Evolutionary conservation across 1,140 invertebrate species (phyloP).

Genomic region (Drosophila guanche): DNA sequence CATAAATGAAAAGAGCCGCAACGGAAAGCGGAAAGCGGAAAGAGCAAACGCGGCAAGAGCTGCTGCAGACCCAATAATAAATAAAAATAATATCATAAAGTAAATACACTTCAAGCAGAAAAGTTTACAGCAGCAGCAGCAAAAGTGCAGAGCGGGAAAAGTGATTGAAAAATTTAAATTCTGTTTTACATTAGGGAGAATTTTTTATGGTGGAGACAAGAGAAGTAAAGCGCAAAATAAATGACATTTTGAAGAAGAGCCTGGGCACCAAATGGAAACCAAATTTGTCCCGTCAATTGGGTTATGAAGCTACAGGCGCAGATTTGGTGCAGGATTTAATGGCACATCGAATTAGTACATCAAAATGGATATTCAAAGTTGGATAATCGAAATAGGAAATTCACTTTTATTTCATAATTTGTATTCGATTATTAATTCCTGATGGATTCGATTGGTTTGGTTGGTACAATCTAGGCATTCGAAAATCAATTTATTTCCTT

Average conservation of each 20-base stretch:
- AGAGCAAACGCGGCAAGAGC: slow-evolving; percentile 1
- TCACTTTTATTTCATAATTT: not conserved
- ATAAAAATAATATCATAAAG: slow-evolving; percentile 48
- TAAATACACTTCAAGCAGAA: slow-evolving; percentile 45
- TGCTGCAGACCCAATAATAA: slow-evolving; percentile 41
- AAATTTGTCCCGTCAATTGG: not conserved
- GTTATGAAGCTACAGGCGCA: not conserved
- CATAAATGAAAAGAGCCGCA: slow-evolving; percentile 43
- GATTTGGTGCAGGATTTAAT: too few species aligned
- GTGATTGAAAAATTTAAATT: slow-evolving; percentile 40
- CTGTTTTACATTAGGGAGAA: slow-evolving; percentile 31
- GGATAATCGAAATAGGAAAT: too few species aligned
- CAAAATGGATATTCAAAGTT: not conserved
- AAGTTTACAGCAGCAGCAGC: slow-evolving; percentile 33
- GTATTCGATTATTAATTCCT: not conserved
- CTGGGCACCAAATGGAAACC: not conserved
- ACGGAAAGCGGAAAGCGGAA: slow-evolving; percentile 7
- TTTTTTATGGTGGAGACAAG: slow-evolving; percentile 15
- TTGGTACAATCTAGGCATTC: too few species aligned
- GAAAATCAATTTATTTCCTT: slow-evolving; percentile 1
- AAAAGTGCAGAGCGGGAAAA: not conserved
- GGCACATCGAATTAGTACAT: too few species aligned
- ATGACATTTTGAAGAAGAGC: slow-evolving; percentile 33
- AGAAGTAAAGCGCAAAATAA: slow-evolving; percentile 34
- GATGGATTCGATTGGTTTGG: too few species aligned